phyloP scores from a whole-genome alignment of 2,797 vertebrate species.

The Periophthalmus magnuspinnatus region DNA sequence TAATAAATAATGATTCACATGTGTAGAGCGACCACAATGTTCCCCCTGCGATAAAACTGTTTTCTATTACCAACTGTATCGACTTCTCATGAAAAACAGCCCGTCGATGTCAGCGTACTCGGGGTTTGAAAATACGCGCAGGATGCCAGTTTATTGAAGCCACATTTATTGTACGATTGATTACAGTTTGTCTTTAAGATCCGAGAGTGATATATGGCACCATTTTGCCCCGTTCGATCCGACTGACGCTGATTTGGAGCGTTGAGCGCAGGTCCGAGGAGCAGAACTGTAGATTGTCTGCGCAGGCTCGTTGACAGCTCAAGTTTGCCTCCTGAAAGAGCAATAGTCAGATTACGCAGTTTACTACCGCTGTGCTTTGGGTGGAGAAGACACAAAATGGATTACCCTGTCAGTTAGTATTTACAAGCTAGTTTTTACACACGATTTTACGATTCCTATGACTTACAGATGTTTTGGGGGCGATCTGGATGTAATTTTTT shows the following conservation, averaged over 20 bases:
- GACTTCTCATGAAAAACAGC: slow-evolving; percentile 14
- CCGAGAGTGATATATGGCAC: slow-evolving; percentile 14
- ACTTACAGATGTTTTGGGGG: not conserved
- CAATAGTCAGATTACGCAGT: slow-evolving; percentile 3
- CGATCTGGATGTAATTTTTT: not conserved
- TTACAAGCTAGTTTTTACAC: slow-evolving; percentile 3
- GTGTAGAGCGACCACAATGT: slow-evolving; percentile 21
- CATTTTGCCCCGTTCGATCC: not conserved
- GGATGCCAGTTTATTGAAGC: slow-evolving; percentile 19
- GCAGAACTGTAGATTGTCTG: not conserved
- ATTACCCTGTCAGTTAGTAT: not conserved
- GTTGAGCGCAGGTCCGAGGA: not conserved
- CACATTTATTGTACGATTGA: slow-evolving; percentile 18
- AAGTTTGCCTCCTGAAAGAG: slow-evolving; percentile 1
- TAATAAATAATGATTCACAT: slow-evolving; percentile 41
- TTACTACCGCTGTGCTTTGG: slow-evolving; percentile 11
- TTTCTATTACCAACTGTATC: slow-evolving; percentile 31
- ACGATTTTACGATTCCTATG: not conserved
- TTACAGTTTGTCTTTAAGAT: slow-evolving; percentile 18
- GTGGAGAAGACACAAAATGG: slow-evolving; percentile 3
- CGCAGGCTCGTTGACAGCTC: slow-evolving; percentile 9
- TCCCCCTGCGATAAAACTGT: slow-evolving; percentile 24
- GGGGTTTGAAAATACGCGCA: slow-evolving; percentile 11
- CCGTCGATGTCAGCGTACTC: not conserved
- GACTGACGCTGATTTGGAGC: slow-evolving; percentile 3